phyloP scores from a whole-genome alignment of 1,140 invertebrate species.

The Babylonia areolata region DNA sequence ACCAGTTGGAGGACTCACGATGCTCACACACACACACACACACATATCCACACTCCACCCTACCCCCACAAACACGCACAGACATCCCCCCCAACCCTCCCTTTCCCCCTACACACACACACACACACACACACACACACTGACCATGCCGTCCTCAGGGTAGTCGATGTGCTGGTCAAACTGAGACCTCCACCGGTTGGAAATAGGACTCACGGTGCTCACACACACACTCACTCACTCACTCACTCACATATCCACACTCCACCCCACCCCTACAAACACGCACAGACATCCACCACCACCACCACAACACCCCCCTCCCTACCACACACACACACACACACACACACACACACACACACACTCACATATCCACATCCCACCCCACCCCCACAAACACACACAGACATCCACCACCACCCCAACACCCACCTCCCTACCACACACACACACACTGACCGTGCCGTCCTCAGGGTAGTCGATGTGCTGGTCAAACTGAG shows the following conservation, averaged over 20 bases:
- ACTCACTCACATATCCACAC: too few species aligned
- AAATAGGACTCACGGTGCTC: slow-evolving; percentile 69
- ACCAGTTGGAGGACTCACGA: too few species aligned
- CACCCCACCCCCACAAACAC: background rate
- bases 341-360: background rate
- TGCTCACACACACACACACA: background rate
- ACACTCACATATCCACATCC: background rate
- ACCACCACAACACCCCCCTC: too few species aligned
- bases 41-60: background rate
- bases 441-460: too few species aligned
- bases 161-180: slow-evolving; percentile 70
- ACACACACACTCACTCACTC: too few species aligned
- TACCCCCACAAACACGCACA: background rate
- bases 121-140: slow-evolving; percentile 37
- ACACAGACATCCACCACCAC: background rate
- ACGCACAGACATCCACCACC: too few species aligned
- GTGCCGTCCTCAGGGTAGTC: slow-evolving; percentile 69
- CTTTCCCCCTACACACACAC: too few species aligned
- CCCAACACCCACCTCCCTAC: too few species aligned
- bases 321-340: too few species aligned
- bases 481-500: slow-evolving; percentile 68
- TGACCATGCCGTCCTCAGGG: slow-evolving; percentile 68
- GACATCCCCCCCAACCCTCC: too few species aligned
- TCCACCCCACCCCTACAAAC: too few species aligned
- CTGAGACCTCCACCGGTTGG: slow-evolving; percentile 71